Percentiles rank a stretch among this genome's conserved stretches.
Conservation (phyloP, 2,797 vertebrate genomes). For the Distichodus sexfasciatus region DNA sequence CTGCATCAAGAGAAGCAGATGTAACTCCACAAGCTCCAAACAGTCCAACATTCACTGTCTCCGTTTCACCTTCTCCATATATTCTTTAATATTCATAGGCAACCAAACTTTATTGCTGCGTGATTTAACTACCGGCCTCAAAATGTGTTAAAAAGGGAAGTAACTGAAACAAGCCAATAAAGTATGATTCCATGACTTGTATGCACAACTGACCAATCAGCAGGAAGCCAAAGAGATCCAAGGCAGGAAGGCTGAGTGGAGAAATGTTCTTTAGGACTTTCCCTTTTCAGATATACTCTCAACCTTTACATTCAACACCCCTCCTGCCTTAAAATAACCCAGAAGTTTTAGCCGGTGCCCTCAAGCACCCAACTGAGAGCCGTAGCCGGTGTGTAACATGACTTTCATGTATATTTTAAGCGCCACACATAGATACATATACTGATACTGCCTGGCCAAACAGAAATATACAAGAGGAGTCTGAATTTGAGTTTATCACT, state of each 20-base stretch:
- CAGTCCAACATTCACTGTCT: too few relatives aligned
- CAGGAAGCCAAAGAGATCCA: slow-evolving; percentile 27
- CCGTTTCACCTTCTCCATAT: too few relatives aligned
- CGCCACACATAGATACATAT: not conserved
- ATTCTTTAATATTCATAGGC: too few relatives aligned
- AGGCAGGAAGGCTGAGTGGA: slow-evolving; percentile 33
- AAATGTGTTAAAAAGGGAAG: slow-evolving; percentile 7
- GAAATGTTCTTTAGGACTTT: slow-evolving; percentile 36
- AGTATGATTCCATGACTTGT: slow-evolving; percentile 51
- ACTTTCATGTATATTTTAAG: not conserved
- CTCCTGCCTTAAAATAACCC: not conserved
- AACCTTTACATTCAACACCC: not conserved
- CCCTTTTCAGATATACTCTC: not conserved
- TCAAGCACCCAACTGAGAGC: not conserved
- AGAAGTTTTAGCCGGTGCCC: not conserved
- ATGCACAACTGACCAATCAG: slow-evolving; percentile 44
- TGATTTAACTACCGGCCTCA: not conserved
- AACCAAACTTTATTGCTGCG: not conserved
- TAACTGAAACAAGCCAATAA: not conserved
- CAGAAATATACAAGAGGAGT: not conserved
- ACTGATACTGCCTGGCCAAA: not conserved
- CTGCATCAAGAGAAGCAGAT: too few relatives aligned
- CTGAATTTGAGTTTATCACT: not conserved
- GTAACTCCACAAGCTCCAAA: too few relatives aligned
- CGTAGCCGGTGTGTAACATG: not conserved